phyloP scores from a whole-genome alignment of 2,888 invertebrate genomes.

The Microctonus brassicae region DNA sequence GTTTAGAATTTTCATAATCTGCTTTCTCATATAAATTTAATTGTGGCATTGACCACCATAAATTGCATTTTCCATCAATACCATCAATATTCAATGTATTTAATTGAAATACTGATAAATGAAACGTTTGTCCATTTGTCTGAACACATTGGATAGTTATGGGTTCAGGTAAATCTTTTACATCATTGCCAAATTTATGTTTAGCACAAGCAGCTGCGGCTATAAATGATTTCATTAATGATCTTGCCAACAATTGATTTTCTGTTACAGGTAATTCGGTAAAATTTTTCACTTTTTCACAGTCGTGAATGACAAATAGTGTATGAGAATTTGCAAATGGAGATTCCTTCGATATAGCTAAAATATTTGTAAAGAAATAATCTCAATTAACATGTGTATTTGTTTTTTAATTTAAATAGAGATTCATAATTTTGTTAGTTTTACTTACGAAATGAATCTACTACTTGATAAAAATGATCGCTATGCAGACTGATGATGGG shows the following conservation, averaged over 20 bases:
- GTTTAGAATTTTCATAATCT: constrained; percentile 76
- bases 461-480: constrained; percentile 76
- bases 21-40: constrained; percentile 78
- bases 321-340: constrained; percentile 81
- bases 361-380: constrained; percentile 47
- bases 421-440: constrained; percentile 16
- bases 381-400: background rate
- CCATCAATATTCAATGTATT: constrained; percentile 81
- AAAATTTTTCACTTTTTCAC: constrained; percentile 76
- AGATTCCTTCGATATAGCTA: constrained; percentile 72
- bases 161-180: constrained; percentile 80
- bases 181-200: constrained; percentile 78
- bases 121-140: constrained; percentile 81
- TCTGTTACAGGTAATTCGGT: constrained; percentile 78
- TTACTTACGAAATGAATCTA: constrained; percentile 82
- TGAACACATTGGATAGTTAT: constrained; percentile 87
- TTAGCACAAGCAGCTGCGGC: constrained; percentile 84
- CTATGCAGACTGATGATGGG: constrained; percentile 78
- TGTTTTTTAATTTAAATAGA: background rate
- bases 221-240: constrained; percentile 81
- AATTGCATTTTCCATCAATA: constrained; percentile 77
- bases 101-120: constrained; percentile 87
- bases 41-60: constrained; percentile 81
- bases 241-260: constrained; percentile 78
- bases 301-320: constrained; percentile 79